A percentile compares a stretch with the other conserved stretches of the same genome.
Evolutionary conservation across 2,113 vertebrate species (phyloP).

Genomic region (Melanerpes formicivorus): DNA sequence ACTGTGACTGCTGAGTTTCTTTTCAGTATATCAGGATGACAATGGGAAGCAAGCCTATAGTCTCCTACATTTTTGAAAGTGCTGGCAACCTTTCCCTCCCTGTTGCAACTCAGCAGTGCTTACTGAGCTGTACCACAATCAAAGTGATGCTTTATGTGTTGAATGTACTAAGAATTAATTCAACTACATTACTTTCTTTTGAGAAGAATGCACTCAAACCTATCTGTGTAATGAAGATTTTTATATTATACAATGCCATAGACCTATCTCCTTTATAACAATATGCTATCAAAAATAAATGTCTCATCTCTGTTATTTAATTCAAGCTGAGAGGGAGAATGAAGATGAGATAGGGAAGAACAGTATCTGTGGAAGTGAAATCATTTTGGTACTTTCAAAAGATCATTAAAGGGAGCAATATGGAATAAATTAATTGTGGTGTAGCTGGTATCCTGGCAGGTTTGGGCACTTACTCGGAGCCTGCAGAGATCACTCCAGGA

Average conservation of each 20-base stretch:
- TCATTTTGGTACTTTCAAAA: neutral
- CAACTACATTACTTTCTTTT: neutral
- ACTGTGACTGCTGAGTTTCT: neutral
- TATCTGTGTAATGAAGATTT: conserved; percentile 33
- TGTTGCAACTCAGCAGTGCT: neutral
- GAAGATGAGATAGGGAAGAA: conserved; percentile 29
- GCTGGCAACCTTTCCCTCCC: neutral
- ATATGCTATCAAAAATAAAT: conserved; percentile 49
- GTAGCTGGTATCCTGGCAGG: neutral
- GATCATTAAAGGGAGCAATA: conserved; percentile 30
- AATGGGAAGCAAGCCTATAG: neutral
- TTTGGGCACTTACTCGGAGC: conserved; percentile 35
- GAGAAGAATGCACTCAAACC: neutral
- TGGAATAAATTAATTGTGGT: conserved; percentile 47
- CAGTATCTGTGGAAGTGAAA: conserved; percentile 9
- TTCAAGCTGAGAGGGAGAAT: conserved; percentile 42
- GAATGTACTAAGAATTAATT: conserved; percentile 42
- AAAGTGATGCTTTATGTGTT: neutral
- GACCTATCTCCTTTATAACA: conserved; percentile 16
- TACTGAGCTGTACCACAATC: neutral
- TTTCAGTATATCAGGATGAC: neutral
- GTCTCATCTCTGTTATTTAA: conserved; percentile 31
- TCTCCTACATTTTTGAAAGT: neutral
- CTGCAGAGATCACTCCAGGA: neutral
- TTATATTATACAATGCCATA: neutral